Percentiles rank a stretch among this genome's conserved stretches.
Conservation (phyloP, 64 coral and sea anemone species). For the Pocillopora damicornis region DNA sequence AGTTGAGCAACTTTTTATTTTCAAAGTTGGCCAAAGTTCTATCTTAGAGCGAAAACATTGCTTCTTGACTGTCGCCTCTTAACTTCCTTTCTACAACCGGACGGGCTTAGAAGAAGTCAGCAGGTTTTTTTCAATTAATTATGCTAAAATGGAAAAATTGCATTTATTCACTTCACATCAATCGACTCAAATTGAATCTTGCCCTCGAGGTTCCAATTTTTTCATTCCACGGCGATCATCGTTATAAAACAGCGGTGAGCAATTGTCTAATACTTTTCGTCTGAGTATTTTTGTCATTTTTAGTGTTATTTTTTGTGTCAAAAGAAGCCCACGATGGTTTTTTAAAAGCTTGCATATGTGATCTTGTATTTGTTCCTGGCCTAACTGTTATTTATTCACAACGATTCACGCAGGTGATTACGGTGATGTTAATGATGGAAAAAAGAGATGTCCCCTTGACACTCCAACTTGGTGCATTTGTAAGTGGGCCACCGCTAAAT, state of each 20-base stretch:
- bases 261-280: not conserved
- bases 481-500: slow-evolving; percentile 40
- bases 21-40: no score
- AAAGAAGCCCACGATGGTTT: not conserved
- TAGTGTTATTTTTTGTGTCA: not conserved
- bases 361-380: not conserved
- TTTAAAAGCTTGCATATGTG: not conserved
- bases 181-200: not conserved
- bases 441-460: not conserved
- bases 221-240: not conserved
- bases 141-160: not conserved
- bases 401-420: slow-evolving; percentile 1
- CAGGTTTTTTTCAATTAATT: not conserved
- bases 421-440: slow-evolving; percentile 45
- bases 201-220: not conserved
- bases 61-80: not conserved
- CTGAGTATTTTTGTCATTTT: not conserved
- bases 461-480: slow-evolving; percentile 41
- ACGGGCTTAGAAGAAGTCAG: not conserved
- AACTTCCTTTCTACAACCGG: not conserved
- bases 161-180: not conserved
- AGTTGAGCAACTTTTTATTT: no score
- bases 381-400: not conserved
- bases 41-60: no score
- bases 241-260: not conserved